Evolutionary conservation across 2,113 vertebrate genomes (phyloP).

Genomic region (Dasyornis broadbenti): DNA sequence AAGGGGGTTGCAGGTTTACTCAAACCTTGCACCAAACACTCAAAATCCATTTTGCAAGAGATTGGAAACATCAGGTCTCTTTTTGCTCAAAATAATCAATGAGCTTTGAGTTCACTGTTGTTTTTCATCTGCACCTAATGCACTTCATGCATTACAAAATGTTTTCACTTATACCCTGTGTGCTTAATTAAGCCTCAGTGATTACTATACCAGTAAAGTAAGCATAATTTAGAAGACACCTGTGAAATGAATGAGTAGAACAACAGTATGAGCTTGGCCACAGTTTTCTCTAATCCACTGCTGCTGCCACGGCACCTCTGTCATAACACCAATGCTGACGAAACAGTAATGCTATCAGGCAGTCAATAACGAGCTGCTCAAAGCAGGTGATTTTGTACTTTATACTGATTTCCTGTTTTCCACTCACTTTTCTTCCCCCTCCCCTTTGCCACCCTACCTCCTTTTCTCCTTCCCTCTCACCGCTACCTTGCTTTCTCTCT

Average conservation of each 20-base stretch:
- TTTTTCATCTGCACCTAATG: not conserved
- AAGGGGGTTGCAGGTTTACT: not conserved
- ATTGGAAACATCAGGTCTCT: not conserved
- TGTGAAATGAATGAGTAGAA: not conserved
- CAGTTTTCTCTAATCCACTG: not conserved
- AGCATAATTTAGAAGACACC: not conserved
- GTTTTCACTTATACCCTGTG: not conserved
- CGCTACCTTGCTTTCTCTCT: not conserved
- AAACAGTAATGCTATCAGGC: not conserved
- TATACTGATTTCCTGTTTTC: not conserved
- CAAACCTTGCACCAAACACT: not conserved
- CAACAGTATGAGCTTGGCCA: not conserved
- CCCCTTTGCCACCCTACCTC: too few relatives aligned
- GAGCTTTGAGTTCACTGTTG: not conserved
- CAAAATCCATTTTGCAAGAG: not conserved
- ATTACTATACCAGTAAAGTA: not conserved
- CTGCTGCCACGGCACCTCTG: not conserved
- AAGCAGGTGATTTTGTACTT: not conserved
- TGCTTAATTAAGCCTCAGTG: not conserved
- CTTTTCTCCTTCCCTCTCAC: not conserved
- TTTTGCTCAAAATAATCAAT: not conserved
- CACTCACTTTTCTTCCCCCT: not conserved
- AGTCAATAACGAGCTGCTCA: not conserved
- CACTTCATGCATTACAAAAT: not conserved
- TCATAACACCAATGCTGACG: not conserved